Evolutionary conservation across 2,797 vertebrate genomes (phyloP), one percentile per base, ranked within the genome.

Genomic region (Clarias pachynema): DNA sequence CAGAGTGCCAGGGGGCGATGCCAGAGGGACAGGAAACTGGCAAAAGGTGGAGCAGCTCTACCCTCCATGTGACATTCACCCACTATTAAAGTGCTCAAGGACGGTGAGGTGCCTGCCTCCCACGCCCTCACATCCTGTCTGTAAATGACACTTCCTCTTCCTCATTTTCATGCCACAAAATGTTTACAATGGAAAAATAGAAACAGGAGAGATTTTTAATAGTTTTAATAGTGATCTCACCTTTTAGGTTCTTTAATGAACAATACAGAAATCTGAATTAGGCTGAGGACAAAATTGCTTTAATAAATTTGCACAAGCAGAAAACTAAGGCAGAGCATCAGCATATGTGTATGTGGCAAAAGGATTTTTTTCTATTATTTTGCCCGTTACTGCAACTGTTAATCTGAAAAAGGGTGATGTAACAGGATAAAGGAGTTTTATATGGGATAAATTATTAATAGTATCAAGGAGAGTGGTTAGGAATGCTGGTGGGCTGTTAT

Each of bases 41-140:
- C 91, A 89, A 87, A 49, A 87, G 92, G 91, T 88, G 87, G 92
- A 90, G 90, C 84, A 62, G 88, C 81, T 72, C 85, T 85, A 85
- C 85, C 81, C 87, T 82, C 82, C 84, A 85, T 60, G 70, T 87
- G 84, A 91, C 87, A 89, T 59, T 66, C 88, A 89, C 82, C 84
- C 81, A 82, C 82, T 88, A 88, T 87, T 88, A 88, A 89, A 83
- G 81, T 83, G 92, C 89, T 91, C 95, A 96, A 96, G 94, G 95
- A 93, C 94, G 93, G 89, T 91, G 88, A 90, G 86, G 91, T 91
- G 93, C 92, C 93, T 92, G 92, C 90, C 90, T 93, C 87, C 88
- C 91, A 86, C 90, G 88, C 87, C 90, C 90, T 93, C 91, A 93
- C 92, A 93, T 96, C 95, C 95, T 94, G 90, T 90, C 86, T 94